Conservation (phyloP, 2,888 invertebrate species). For the Torymus tubicola region DNA sequence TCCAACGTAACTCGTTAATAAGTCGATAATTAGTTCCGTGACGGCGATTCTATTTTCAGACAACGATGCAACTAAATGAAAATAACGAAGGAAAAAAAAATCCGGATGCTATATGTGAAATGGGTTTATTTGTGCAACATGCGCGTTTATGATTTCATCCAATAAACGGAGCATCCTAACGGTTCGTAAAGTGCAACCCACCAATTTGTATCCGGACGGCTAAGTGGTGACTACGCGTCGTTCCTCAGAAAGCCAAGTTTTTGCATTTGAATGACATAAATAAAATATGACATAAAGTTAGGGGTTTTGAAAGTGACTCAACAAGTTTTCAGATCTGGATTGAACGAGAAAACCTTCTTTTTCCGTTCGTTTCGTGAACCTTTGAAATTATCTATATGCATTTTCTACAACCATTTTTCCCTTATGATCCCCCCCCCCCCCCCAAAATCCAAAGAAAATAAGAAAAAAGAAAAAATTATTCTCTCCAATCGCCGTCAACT, state of each 20-base stretch:
- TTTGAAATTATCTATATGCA: too few relatives aligned
- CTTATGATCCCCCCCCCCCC: too few relatives aligned
- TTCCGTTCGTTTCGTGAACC: too few relatives aligned
- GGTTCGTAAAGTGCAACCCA: slow-evolving; percentile 18
- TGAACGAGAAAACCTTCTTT: too few relatives aligned
- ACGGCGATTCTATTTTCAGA: slow-evolving; percentile 32
- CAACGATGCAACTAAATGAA: slow-evolving; percentile 31
- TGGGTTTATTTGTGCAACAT: slow-evolving; percentile 19
- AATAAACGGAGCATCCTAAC: slow-evolving; percentile 14
- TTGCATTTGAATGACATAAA: slow-evolving; percentile 37
- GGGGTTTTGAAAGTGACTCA: slow-evolving; percentile 8
- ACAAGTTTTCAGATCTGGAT: neutral
- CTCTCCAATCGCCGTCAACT: too few relatives aligned
- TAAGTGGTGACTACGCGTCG: slow-evolving; percentile 40
- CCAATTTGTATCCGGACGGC: slow-evolving; percentile 24
- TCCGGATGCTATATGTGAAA: slow-evolving; percentile 10
- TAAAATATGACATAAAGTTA: slow-evolving; percentile 31
- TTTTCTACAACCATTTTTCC: too few relatives aligned
- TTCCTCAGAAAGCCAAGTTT: slow-evolving; percentile 28
- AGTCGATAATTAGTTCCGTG: slow-evolving; percentile 30
- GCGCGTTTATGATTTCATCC: slow-evolving; percentile 29
- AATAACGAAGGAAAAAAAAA: neutral
- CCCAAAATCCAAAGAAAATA: too few relatives aligned
- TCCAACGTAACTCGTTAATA: slow-evolving; percentile 2
- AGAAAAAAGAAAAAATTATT: too few relatives aligned